Evolutionary conservation across 2,797 vertebrate genomes (phyloP).

Genomic region (Lagorchestes hirsutus): DNA sequence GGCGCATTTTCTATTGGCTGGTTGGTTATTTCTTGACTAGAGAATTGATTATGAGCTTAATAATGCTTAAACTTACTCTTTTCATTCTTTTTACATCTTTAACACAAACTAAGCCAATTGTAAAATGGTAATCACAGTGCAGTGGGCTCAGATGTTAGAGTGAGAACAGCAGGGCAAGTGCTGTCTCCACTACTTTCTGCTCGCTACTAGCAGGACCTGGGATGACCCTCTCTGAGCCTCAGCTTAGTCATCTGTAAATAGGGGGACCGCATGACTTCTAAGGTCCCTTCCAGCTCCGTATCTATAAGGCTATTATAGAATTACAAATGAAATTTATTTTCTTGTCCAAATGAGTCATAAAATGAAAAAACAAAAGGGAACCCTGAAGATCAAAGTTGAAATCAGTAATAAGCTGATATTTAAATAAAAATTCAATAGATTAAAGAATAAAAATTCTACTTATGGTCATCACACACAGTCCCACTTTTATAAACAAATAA

Average conservation of each 20-base stretch:
- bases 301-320: conserved; percentile 41
- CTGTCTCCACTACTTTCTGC: neutral
- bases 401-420: neutral
- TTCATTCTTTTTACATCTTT: conserved; percentile 52
- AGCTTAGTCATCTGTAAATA: neutral
- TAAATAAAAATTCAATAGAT: conserved; percentile 59
- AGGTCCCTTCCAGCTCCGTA: neutral
- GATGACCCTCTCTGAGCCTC: neutral
- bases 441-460: conserved; percentile 43
- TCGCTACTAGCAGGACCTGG: neutral
- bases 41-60: conserved; percentile 42
- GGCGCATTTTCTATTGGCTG: conserved; percentile 16
- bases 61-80: conserved; percentile 61
- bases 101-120: conserved; percentile 55
- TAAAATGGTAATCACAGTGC: conserved; percentile 36
- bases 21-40: neutral
- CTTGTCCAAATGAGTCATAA: conserved; percentile 39
- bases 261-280: neutral
- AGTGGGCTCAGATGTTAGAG: neutral
- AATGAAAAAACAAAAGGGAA: neutral
- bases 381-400: neutral
- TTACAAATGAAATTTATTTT: conserved; percentile 24
- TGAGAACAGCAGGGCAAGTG: neutral
- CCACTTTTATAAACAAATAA: conserved; percentile 40
- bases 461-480: conserved; percentile 52